Percentiles rank a stretch among this genome's conserved stretches.
These are phyloP conservation scores for Psophia crepitans DNA, from an alignment of 2,113 vertebrate species.

Conservation along the genomic window DNA sequence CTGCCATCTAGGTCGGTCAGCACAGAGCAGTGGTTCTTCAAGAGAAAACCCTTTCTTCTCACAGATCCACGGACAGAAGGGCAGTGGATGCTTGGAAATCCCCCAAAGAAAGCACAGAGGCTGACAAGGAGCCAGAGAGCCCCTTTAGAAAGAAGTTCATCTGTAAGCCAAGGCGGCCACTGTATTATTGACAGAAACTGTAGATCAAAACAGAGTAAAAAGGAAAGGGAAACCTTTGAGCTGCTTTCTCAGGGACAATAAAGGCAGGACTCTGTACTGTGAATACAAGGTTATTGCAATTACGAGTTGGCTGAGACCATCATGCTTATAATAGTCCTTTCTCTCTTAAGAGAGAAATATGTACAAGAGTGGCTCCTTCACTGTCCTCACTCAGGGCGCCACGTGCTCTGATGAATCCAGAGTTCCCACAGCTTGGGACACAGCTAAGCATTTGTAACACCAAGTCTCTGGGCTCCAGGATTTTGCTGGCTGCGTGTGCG, in stretches of 20 bases:
- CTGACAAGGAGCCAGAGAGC: background rate
- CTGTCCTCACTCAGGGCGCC: background rate
- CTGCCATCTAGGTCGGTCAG: background rate
- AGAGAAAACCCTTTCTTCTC: background rate
- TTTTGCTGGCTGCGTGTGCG: rapidly evolving
- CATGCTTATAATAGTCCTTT: background rate
- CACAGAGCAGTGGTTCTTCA: background rate
- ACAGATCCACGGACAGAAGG: background rate
- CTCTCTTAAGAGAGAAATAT: background rate
- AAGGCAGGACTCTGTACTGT: constrained; percentile 37
- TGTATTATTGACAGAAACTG: background rate
- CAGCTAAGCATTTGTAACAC: background rate
- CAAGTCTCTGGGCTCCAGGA: background rate
- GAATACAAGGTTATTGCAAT: background rate
- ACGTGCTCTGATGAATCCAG: background rate
- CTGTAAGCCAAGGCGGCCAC: background rate
- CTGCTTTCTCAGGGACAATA: background rate
- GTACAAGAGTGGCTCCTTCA: background rate
- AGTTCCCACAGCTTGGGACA: background rate
- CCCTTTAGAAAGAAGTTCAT: background rate
- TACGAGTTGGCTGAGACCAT: background rate
- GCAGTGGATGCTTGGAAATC: background rate
- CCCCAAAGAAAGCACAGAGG: background rate
- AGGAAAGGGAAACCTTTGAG: background rate
- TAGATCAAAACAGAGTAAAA: background rate